Evolutionary conservation across 2,888 invertebrate species (phyloP).

Genomic region (Lepidonotus clava): DNA sequence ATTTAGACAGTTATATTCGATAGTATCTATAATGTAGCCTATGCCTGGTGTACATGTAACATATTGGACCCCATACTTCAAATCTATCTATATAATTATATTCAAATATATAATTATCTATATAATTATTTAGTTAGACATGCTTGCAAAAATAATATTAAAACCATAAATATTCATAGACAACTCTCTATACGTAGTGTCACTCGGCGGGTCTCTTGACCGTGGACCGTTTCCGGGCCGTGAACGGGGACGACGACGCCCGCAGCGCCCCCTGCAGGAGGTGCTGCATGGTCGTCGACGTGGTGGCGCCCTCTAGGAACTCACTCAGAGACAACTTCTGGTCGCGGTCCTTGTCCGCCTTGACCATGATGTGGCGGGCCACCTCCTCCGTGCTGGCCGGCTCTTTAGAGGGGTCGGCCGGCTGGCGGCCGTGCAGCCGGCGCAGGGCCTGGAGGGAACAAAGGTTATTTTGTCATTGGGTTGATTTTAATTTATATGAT

Average conservation of each 20-base stretch:
- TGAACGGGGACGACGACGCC: not conserved
- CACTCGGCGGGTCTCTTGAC: not conserved
- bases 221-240: not conserved
- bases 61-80: too few species aligned
- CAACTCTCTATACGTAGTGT: too few species aligned
- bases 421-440: not conserved
- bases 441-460: not conserved
- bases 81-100: too few species aligned
- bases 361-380: not conserved
- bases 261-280: slow-evolving; percentile 21
- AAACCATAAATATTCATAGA: too few species aligned
- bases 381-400: not conserved
- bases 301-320: slow-evolving; percentile 22
- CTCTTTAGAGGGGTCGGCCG: not conserved
- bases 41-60: too few species aligned
- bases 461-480: too few species aligned
- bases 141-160: too few species aligned
- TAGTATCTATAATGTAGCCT: too few species aligned
- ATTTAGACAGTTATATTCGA: too few species aligned
- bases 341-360: slow-evolving; percentile 22
- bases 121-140: too few species aligned
- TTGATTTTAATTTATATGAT: too few species aligned
- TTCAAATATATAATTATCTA: too few species aligned
- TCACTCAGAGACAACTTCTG: slow-evolving; percentile 17
- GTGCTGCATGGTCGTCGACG: slow-evolving; percentile 30